Evolutionary conservation across 2,797 vertebrate species (phyloP).

Genomic region (Macropus fuliginosus): DNA sequence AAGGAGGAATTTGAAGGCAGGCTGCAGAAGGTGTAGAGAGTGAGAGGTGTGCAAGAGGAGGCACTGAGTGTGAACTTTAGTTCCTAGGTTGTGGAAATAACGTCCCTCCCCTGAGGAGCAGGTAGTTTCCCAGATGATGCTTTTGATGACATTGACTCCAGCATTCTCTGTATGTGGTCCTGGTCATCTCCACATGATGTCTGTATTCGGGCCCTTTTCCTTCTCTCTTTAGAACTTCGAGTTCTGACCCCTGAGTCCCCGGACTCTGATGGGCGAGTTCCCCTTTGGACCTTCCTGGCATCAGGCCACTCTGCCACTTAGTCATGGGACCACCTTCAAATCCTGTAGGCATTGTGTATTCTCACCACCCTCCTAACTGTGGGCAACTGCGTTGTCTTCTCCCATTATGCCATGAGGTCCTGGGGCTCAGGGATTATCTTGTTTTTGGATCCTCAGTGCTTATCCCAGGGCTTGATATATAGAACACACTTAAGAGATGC

Average conservation of each 20-base stretch:
- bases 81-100: neutral
- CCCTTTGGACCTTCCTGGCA: neutral
- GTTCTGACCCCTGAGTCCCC: neutral
- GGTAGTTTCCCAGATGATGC: neutral
- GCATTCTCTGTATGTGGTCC: neutral
- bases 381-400: neutral
- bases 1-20: neutral
- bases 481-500: neutral
- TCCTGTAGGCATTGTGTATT: neutral
- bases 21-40: neutral
- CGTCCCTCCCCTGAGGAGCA: neutral
- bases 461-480: neutral
- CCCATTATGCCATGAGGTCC: neutral
- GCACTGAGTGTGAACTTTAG: neutral
- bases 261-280: neutral
- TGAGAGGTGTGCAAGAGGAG: neutral
- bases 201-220: neutral
- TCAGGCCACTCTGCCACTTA: neutral
- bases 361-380: neutral
- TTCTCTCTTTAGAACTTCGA: neutral
- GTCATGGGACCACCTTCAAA: neutral
- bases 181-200: neutral
- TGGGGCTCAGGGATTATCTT: neutral
- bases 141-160: neutral
- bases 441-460: neutral